phyloP scores from a whole-genome alignment of 2,113 vertebrate species.

The Tetraodon nigroviridis region DNA sequence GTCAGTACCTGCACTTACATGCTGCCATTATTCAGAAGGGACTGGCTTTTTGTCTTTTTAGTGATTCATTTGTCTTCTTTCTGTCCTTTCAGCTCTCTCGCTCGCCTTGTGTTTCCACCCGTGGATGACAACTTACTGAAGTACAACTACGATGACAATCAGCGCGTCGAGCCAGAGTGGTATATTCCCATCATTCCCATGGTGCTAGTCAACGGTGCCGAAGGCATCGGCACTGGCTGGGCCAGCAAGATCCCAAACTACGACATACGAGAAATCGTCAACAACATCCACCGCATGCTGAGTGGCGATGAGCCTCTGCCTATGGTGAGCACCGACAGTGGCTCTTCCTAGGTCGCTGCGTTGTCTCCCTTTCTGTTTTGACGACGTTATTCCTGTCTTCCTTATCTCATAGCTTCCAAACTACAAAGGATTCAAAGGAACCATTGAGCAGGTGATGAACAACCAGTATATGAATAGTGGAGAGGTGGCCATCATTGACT shows the following conservation, averaged over 20 bases:
- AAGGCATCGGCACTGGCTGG: constrained; percentile 98
- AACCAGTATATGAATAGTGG: constrained; percentile 89
- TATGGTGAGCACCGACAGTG: constrained; percentile 78
- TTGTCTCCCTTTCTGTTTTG: not conserved
- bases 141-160: constrained; percentile 93
- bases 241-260: constrained; percentile 92
- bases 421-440: constrained; percentile 93
- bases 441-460: constrained; percentile 82
- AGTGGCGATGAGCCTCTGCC: constrained; percentile 84
- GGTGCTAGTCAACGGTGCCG: constrained; percentile 88
- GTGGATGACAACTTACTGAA: constrained; percentile 87
- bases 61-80: not conserved
- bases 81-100: constrained; percentile 73
- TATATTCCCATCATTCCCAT: constrained; percentile 95
- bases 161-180: constrained; percentile 96
- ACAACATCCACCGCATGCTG: constrained; percentile 86
- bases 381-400: not conserved
- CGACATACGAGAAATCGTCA: constrained; percentile 85
- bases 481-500: constrained; percentile 89
- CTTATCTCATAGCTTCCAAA: constrained; percentile 79
- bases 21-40: not conserved
- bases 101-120: constrained; percentile 85
- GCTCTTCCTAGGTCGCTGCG: not conserved
- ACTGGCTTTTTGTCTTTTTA: not conserved
- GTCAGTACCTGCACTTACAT: constrained; percentile 58